Evolutionary conservation across 2,888 invertebrate species (phyloP).

Genomic region (Lordiphosa fenestrarum): DNA sequence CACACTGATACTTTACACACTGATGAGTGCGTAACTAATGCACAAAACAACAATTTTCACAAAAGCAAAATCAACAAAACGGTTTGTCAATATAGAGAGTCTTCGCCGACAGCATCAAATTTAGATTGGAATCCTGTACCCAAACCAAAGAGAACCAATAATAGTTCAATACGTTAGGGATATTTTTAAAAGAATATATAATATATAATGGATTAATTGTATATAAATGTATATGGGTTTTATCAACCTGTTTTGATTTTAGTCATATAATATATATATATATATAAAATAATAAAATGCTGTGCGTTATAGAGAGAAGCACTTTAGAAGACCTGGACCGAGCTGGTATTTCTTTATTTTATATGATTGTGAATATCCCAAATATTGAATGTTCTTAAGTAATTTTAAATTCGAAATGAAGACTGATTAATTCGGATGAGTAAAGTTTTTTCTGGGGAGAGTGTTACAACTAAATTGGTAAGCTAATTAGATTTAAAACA

Average conservation of each 20-base stretch:
- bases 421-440: no score
- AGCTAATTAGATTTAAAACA: no score
- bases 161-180: conserved; percentile 16
- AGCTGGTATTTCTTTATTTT: no score
- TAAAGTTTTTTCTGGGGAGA: no score
- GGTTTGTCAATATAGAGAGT: conserved; percentile 71
- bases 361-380: no score
- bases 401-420: no score
- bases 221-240: not conserved
- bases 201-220: not conserved
- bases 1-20: conserved; percentile 9
- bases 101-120: conserved; percentile 78
- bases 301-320: no score
- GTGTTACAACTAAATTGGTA: no score
- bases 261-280: not conserved
- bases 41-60: conserved; percentile 59
- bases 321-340: no score
- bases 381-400: no score
- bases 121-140: conserved; percentile 80
- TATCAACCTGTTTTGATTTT: no score
- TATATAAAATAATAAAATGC: not conserved
- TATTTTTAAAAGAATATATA: not conserved
- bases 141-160: conserved; percentile 78
- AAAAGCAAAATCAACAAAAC: conserved; percentile 76
- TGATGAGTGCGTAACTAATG: conserved; percentile 17